phyloP scores from a whole-genome alignment of 2,113 vertebrate species.

The Urocynchramus pylzowi region DNA sequence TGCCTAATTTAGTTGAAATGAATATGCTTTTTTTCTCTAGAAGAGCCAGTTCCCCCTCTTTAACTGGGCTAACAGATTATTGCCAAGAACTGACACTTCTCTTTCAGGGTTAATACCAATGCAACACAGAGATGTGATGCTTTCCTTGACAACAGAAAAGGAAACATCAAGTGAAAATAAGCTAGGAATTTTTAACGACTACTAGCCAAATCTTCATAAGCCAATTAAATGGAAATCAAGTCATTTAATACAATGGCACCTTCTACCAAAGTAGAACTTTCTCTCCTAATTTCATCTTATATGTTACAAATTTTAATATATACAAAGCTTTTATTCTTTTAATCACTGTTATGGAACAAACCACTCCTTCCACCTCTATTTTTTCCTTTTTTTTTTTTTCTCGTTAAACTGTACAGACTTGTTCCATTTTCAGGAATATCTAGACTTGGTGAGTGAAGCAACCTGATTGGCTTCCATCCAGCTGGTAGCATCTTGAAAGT shows the following conservation, averaged over 20 bases:
- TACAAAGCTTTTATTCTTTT: constrained; percentile 74
- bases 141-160: not conserved
- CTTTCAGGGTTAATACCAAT: not conserved
- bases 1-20: not conserved
- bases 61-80: not conserved
- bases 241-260: not conserved
- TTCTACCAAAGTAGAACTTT: not conserved
- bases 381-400: constrained; percentile 63
- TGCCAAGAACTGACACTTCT: not conserved
- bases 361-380: constrained; percentile 75
- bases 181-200: not conserved
- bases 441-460: constrained; percentile 99
- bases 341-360: constrained; percentile 77
- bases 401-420: constrained; percentile 83
- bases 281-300: not conserved
- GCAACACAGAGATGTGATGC: not conserved
- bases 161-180: not conserved
- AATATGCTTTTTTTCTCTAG: not conserved
- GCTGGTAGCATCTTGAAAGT: constrained; percentile 99
- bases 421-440: constrained; percentile 86
- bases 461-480: constrained; percentile 99
- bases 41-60: not conserved
- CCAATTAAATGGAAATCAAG: not conserved
- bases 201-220: not conserved
- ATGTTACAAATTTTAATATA: constrained; percentile 75